Percentiles rank a stretch among this genome's conserved stretches.
Evolutionary conservation across 2,888 invertebrate genomes (phyloP).

Genomic region (Thalpophila matura): DNA sequence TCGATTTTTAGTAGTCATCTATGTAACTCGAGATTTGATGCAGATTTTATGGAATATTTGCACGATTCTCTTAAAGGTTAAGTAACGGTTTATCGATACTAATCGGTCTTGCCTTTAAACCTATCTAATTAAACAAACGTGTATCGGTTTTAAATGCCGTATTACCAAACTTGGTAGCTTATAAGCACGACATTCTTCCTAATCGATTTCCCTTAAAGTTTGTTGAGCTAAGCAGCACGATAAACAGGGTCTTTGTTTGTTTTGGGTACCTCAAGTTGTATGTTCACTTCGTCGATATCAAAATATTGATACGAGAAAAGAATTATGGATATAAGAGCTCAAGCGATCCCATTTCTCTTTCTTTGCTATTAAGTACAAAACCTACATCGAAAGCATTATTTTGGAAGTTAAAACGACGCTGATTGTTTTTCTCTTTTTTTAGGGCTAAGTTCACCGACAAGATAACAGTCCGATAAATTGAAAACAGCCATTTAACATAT

Average conservation of each 20-base stretch:
- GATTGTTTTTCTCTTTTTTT: too few relatives aligned
- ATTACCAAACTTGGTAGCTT: slow-evolving; percentile 35
- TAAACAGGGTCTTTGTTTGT: slow-evolving; percentile 39
- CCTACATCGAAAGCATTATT: too few relatives aligned
- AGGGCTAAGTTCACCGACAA: too few relatives aligned
- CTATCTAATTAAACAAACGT: slow-evolving; percentile 50
- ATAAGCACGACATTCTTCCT: slow-evolving; percentile 19
- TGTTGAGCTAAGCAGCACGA: slow-evolving; percentile 29
- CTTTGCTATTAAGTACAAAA: not conserved
- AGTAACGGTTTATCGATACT: slow-evolving; percentile 32
- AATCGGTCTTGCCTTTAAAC: slow-evolving; percentile 50
- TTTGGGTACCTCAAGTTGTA: slow-evolving; percentile 26
- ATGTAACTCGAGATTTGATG: slow-evolving; percentile 39
- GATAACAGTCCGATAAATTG: too few relatives aligned
- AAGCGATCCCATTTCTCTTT: slow-evolving; percentile 4
- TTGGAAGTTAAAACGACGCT: too few relatives aligned
- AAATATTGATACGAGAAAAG: slow-evolving; percentile 38
- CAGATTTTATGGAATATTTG: slow-evolving; percentile 51
- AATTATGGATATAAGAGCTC: slow-evolving; percentile 8
- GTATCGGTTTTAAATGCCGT: slow-evolving; percentile 52
- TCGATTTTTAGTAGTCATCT: slow-evolving; percentile 36
- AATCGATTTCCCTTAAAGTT: slow-evolving; percentile 40
- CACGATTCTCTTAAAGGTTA: slow-evolving; percentile 49
- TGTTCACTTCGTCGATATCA: slow-evolving; percentile 35
- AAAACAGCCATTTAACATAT: too few relatives aligned